Base-by-base conservation (phyloP, 2,113 vertebrate genomes). In the Brachypodius melanocephalos region DNA sequence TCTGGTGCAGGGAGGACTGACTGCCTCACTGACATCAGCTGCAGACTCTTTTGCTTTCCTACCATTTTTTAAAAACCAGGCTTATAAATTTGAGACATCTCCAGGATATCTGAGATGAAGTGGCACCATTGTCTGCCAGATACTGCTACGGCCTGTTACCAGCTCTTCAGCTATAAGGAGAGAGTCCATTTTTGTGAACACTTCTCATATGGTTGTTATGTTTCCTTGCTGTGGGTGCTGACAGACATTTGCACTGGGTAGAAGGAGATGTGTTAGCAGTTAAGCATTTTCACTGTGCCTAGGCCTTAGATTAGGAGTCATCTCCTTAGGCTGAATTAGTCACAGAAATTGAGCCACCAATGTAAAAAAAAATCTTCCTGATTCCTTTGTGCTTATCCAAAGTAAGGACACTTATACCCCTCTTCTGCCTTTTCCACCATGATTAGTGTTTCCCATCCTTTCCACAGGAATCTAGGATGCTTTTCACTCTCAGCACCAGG, bases 1-100 rank as follows among this genome's bases (percentile, higher is more conserved):
- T 42, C 36, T 0, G 0, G 21, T 24, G 7, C 31, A 63, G n/a
- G 16, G 24, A 71, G 36, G 12, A 8, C 24, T 58, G n/a, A 58
- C n/a, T 24, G n/a, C 36, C 22, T 81, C 57, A 43, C 17, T 51
- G 34, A 49, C 18, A 38, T 71, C 38, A 72, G 15, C 34, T 63
- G 29, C 65, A 88, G 17, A 51, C 24, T 59, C 17, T 28, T 34
- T 45, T 46, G 24, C 8, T 54, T 85, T 62, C 45, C 14, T 24
- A n/a, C 3, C 0, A 22, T 40, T 71, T 49, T 67, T 77, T 42
- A 5, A n/a, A 86, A 69, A 75, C 5, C 38, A 52, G 17, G 3
- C 9, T 52, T 62, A 43, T 49, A 40, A 46, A 72, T 75, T 43
- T 18, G 46, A 63, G 43, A 36, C 3, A n/a, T 81, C 63, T 90